A percentile compares a stretch with the other conserved stretches of the same genome.
Evolutionary conservation across 2,888 invertebrate genomes (phyloP).

Genomic region (Zaprionus obscuricornis): DNA sequence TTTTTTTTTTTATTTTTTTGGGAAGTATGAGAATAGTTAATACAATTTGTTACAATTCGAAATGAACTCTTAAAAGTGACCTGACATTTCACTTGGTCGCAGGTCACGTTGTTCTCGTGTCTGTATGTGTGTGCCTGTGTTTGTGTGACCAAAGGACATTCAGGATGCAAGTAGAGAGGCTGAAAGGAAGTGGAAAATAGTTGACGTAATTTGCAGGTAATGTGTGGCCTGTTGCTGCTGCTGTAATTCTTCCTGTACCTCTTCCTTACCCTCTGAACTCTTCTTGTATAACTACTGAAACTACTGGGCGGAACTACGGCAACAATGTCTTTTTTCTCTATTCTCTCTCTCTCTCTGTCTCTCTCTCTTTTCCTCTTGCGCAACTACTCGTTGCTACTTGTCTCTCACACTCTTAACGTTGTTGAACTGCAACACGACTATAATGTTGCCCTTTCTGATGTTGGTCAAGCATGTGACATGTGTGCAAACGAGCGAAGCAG

Average conservation of each 20-base stretch:
- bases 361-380: not conserved
- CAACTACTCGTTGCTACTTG: too few species aligned
- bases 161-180: conserved; percentile 1
- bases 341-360: conserved; percentile 7
- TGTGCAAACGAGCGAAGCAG: conserved; percentile 43
- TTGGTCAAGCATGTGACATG: conserved; percentile 33
- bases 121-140: not conserved
- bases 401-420: not conserved
- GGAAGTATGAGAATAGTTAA: conserved; percentile 22
- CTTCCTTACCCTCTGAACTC: too few species aligned
- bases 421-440: conserved; percentile 4
- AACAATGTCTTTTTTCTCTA: conserved; percentile 9
- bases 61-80: conserved; percentile 68
- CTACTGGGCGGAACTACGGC: conserved; percentile 19
- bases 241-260: too few species aligned
- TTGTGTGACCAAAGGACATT: conserved; percentile 17
- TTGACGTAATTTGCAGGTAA: conserved; percentile 75
- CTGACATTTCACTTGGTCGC: conserved; percentile 63
- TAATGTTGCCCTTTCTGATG: conserved; percentile 4
- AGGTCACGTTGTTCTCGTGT: conserved; percentile 40
- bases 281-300: not conserved
- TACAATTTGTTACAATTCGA: conserved; percentile 49
- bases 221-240: conserved; percentile 64
- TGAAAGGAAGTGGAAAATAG: conserved; percentile 38
- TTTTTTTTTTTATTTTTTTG: conserved; percentile 1